Evolutionary conservation across 2,113 vertebrate species (phyloP).

Genomic region (Haemorhous mexicanus): DNA sequence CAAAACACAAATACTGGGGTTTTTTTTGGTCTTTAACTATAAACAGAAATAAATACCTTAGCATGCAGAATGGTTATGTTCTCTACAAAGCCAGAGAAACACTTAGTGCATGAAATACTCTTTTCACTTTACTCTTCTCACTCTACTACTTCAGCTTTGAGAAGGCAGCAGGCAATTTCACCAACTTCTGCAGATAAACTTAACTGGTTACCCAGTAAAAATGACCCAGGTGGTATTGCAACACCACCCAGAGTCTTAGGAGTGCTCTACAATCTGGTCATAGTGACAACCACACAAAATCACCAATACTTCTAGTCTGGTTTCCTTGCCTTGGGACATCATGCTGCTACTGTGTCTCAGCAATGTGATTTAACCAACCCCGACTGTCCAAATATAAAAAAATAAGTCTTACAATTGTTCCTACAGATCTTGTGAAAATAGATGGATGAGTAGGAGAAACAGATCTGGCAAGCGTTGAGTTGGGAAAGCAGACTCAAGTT

Average conservation of each 20-base stretch:
- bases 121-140: background rate
- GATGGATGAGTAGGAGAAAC: background rate
- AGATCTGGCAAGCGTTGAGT: background rate
- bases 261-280: background rate
- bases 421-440: background rate
- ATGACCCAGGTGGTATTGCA: rapidly evolving
- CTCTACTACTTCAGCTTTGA: background rate
- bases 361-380: background rate
- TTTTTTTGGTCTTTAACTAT: background rate
- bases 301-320: background rate
- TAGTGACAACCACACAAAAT: background rate
- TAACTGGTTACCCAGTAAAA: background rate
- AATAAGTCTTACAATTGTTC: background rate
- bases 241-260: background rate
- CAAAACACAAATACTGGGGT: background rate
- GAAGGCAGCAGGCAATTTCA: background rate
- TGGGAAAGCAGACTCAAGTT: background rate
- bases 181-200: background rate
- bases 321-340: background rate
- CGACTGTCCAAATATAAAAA: background rate
- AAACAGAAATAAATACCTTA: background rate
- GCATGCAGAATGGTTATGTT: background rate
- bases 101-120: background rate
- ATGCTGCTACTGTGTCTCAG: background rate
- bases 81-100: background rate